Evolutionary conservation across 2,888 invertebrate species (phyloP).

Genomic region (Dryobota labecula): DNA sequence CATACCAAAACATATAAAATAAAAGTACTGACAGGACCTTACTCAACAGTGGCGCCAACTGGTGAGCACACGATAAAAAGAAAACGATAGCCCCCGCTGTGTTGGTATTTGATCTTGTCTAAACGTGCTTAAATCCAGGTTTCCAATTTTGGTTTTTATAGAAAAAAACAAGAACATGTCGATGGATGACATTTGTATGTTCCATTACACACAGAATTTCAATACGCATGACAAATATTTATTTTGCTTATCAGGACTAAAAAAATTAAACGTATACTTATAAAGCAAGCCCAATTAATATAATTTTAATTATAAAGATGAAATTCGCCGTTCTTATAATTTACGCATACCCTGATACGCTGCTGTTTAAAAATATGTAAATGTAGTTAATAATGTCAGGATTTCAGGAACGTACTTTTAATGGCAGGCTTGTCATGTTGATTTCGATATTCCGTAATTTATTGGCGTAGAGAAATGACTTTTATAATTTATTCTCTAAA

Average conservation of each 20-base stretch:
- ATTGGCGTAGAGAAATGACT: constrained; percentile 64
- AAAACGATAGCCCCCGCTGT: no score
- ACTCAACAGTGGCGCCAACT: no score
- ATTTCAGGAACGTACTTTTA: constrained; percentile 74
- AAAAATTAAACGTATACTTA: not conserved
- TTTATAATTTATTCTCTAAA: constrained; percentile 58
- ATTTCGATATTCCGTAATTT: constrained; percentile 76
- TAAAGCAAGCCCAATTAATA: no score
- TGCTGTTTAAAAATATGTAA: not conserved
- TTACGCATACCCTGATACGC: accelerated
- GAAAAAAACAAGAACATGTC: not conserved
- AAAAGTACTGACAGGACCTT: no score
- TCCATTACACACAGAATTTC: constrained; percentile 33
- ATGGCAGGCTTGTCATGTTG: constrained; percentile 86
- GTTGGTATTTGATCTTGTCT: no score
- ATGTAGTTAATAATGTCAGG: constrained; percentile 7
- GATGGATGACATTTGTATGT: constrained; percentile 37
- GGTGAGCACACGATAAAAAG: no score
- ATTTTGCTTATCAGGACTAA: not conserved
- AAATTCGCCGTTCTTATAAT: no score
- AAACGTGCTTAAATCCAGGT: not conserved
- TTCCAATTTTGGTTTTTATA: not conserved
- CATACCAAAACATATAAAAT: no score
- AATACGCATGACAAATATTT: not conserved
- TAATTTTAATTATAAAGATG: not conserved